Base-by-base conservation (phyloP, 2,797 vertebrate genomes). In the Chloroceryle amazona region DNA sequence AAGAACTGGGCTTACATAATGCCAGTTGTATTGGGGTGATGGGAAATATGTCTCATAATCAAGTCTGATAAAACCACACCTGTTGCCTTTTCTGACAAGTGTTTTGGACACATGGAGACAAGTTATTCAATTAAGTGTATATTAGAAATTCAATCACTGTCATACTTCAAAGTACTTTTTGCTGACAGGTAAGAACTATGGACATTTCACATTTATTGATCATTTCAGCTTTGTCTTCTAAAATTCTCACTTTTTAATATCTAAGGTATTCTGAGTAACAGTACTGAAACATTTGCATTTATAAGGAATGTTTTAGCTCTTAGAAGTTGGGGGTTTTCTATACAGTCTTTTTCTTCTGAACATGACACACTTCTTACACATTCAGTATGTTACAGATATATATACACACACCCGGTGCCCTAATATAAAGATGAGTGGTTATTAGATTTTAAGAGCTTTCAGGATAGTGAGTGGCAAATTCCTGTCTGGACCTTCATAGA, bases 221-320 rank as follows among this genome's bases (percentile, higher is more conserved):
- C 57, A 79, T 81, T 95, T 95, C 87, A 68, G 10, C n/a, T 93
- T 94, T 52, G 26, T 91, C 61, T 72, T 79, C 21, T 79, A 78
- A 90, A 87, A 84, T 81, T 13, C 46, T 80, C 20, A 75, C 33
- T 90, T 95, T 90, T 93, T 89, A 93, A 81, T 89, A 94, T 58
- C 55, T 85, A 29, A 93, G 17, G 44, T 58, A 54, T 37, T 51
- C 21, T 73, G 23, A 49, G 35, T 66, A 28, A 72, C 29, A 85
- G 23, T n/a, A 52, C 29, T 68, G 37, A 42, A 89, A 49, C 61
- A 72, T 37, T 82, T 66, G 66, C 58, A 78, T 88, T 85, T 91
- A 52, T 68, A 47, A 68, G 8, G 57, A 85, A 93, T 81, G 5
- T 6, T 46, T 44, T 55, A 28, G 42, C 66, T 6, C 2, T 28